Percentiles rank a stretch among this genome's conserved stretches.
These are phyloP conservation scores for Malurus melanocephalus DNA, from an alignment of 2,113 vertebrate genomes.

Conservation along the genomic window DNA sequence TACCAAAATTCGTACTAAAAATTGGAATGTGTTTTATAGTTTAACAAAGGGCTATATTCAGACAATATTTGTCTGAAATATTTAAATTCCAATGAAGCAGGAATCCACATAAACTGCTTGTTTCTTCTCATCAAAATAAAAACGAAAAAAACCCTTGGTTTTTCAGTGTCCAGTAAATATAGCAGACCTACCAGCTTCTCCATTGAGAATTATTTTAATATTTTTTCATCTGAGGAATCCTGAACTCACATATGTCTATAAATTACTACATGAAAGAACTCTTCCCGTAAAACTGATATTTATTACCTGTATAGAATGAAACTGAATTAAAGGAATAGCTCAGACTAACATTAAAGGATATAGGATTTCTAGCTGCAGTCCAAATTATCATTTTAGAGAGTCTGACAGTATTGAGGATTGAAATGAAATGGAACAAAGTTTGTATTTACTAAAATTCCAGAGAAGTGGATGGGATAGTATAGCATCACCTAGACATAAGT, in stretches of 20 bases:
- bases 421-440: not conserved
- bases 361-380: not conserved
- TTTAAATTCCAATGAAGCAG: not conserved
- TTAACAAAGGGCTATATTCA: not conserved
- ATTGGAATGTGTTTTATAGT: not conserved
- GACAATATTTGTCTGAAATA: not conserved
- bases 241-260: not conserved
- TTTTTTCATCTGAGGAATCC: not conserved
- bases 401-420: not conserved
- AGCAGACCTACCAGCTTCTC: not conserved
- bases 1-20: not conserved
- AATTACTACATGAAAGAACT: not conserved
- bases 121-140: not conserved
- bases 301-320: not conserved
- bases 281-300: not conserved
- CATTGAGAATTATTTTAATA: not conserved
- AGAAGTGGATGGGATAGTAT: not conserved
- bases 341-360: not conserved
- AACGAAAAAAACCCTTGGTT: not conserved
- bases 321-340: not conserved
- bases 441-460: not conserved
- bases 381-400: not conserved
- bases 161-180: not conserved
- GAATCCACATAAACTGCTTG: not conserved
- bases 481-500: not conserved